Percentiles rank a stretch among this genome's conserved stretches.
Evolutionary conservation across 1,140 invertebrate species (phyloP).

Genomic region (Apis cerana): DNA sequence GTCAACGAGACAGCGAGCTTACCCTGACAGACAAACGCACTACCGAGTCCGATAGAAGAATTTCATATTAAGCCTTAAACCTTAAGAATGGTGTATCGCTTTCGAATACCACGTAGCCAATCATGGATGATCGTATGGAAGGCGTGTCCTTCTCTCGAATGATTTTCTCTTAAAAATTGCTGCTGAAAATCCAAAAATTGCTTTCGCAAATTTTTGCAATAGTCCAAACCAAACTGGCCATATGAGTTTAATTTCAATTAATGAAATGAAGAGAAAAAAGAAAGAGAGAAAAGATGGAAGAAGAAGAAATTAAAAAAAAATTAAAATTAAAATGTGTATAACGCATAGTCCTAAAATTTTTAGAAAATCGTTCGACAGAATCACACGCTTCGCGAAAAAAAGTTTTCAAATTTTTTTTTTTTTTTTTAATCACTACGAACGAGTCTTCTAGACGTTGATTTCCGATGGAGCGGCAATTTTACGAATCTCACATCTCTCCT

Average conservation of each 20-base stretch:
- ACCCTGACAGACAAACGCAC: constrained; percentile 41
- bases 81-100: constrained; percentile 74
- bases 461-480: constrained; percentile 72
- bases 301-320: neutral
- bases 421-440: constrained; percentile 69
- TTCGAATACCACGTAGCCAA: constrained; percentile 78
- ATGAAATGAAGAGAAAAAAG: neutral
- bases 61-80: constrained; percentile 69
- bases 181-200: neutral
- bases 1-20: constrained; percentile 34
- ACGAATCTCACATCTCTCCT: constrained; percentile 26
- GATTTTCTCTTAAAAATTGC: neutral
- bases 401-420: constrained; percentile 25
- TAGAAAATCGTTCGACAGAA: constrained; percentile 24
- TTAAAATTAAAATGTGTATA: neutral
- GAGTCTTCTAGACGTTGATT: constrained; percentile 63
- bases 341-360: neutral
- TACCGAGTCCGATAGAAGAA: constrained; percentile 40
- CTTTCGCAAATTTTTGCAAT: too few species aligned
- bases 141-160: constrained; percentile 27
- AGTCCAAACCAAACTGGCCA: too few species aligned
- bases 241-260: neutral
- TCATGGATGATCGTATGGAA: constrained; percentile 57
- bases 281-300: neutral
- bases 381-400: constrained; percentile 14